Evolutionary conservation across 2,888 invertebrate genomes (phyloP).

Genomic region (Frankliniella intonsa): DNA sequence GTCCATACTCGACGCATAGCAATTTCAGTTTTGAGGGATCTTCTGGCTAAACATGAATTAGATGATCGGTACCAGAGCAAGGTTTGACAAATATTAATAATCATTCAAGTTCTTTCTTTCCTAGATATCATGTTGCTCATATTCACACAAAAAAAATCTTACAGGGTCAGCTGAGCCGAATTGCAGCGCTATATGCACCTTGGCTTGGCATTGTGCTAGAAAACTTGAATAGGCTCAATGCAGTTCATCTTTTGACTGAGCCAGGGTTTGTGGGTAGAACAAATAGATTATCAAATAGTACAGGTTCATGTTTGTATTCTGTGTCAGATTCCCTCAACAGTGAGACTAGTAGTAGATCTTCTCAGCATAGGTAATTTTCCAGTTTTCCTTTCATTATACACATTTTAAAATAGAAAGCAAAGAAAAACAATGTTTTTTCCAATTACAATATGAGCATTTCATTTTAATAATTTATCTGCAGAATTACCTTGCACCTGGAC

Average conservation of each 20-base stretch:
- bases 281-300: constrained; percentile 55
- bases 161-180: constrained; percentile 70
- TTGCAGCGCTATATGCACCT: constrained; percentile 86
- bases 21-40: constrained; percentile 72
- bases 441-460: neutral
- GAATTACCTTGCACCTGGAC: constrained; percentile 70
- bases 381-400: neutral
- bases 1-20: constrained; percentile 77
- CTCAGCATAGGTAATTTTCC: neutral
- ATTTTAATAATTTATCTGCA: constrained; percentile 37
- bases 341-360: constrained; percentile 5
- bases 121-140: neutral
- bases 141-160: neutral
- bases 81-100: constrained; percentile 45
- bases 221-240: constrained; percentile 70
- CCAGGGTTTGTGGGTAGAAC: constrained; percentile 36
- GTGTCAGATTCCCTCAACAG: neutral
- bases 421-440: neutral
- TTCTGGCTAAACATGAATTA: constrained; percentile 89
- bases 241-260: constrained; percentile 40
- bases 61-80: constrained; percentile 84
- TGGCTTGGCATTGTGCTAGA: constrained; percentile 85
- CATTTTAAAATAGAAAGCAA: too few species aligned
- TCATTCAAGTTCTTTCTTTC: constrained; percentile 10
- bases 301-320: constrained; percentile 51